Evolutionary conservation across 2,113 vertebrate genomes (phyloP), one percentile per base, ranked within the genome.

Genomic region (Pteropus alecto): DNA sequence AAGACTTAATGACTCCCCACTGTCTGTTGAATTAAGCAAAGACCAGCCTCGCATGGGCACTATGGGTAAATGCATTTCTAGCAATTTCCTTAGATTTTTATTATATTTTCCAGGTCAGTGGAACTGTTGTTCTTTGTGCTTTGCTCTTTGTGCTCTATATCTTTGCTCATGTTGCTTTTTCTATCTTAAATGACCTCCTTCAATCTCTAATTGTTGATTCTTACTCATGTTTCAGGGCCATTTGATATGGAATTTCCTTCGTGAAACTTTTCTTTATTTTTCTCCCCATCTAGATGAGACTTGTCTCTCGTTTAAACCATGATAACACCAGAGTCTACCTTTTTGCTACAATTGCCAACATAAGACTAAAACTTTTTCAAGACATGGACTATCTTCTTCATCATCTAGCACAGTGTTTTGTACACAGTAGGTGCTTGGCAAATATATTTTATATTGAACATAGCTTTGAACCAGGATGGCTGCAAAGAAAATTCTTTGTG

Each of bases 121-220:
- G 46, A 92, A 78, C 48, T 63, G 9, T 70, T 95, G 8, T 41
- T 90, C 33, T 96, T 95, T 30, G 21, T 76, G 9, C 54, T 92
- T 84, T 79, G 26, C 56, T 74, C 30, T 89, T 74, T 87, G 38
- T 85, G 24, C 11, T 86, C 19, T n/a, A 4, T 82, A 30, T 91
- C 35, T 95, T 94, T 82, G 54, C 19, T 76, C 21, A 6, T 96
- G 71, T 68, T 96, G 95, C 56, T 26, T 58, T 92, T 95, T 77
- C 28, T 58, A 6, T 89, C 67, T n/a, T 94, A 79, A 96, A 70
- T 70, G 33, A 95, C 26, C 70, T 33, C 19, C 21, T 87, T 87
- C 33, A 60, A 13, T 89, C 74, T 74, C 46, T 96, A 11, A 68
- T 43, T 65, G 33, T 84, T 87, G 70, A 35, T 86, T 85, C 21